Evolutionary conservation across 2,113 vertebrate species (phyloP), one percentile per base, ranked within the genome.

Genomic region (Spea bombifrons): DNA sequence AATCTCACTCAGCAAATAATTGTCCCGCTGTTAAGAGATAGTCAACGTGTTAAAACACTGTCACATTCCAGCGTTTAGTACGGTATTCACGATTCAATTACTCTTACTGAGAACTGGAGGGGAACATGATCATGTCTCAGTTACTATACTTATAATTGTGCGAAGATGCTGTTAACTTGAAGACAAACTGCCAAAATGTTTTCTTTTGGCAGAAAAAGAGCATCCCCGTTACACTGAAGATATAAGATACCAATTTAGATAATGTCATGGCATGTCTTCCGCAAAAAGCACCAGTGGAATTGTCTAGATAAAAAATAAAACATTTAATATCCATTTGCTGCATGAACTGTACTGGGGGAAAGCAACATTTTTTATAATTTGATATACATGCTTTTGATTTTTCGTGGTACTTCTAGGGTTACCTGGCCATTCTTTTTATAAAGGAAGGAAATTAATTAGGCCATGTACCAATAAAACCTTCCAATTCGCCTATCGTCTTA

Each of bases 1-100:
- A 90, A 88, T 88, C 89, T 87, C 90, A 92, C 91, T 92, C 90
- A 90, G 92, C 91, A 93, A 93, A 92, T 90, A 91, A 92, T 88
- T 88, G 90, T 85, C 89, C 91, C 89, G 90, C 89, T 89, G 87
- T 90, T 92, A 90, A 89, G 86, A 90, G 90, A 89, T 83, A 90
- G 88, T 88, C 81, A 16, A 87, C 89, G 87, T 89, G 89, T 87
- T 92, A 92, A 90, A 89, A 89, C 83, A 86, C 86, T 90, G 90
- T 91, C 90, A 89, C 86, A 88, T 88, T 86, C 87, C 84, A 82
- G 84, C 78, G 52, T 91, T 91, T 90, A 91, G 90, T 89, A 90
- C 90, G 87, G 88, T 89, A 88, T 89, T 92, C 89, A 85, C 87
- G 87, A 90, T 93, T 91, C 88, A 88, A 89, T 90, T 92, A 91